Evolutionary conservation across 2,888 invertebrate genomes (phyloP), one percentile per base, ranked within the genome.

Genomic region (Ernsta delagoae): DNA sequence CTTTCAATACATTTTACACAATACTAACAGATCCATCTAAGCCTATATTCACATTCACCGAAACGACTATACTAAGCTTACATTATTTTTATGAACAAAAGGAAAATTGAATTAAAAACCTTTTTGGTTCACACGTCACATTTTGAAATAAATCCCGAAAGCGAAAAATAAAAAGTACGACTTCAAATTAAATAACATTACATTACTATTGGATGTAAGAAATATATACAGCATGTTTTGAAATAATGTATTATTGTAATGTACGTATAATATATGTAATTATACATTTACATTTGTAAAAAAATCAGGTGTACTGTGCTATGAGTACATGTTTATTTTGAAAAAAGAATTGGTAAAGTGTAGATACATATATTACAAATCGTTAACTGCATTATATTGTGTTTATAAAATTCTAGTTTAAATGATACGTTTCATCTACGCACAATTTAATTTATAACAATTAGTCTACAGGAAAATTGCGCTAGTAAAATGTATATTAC

Each of bases 31-130:
- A 59, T 65, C 12, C 66, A 54, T 41, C 43, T 60, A 66, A 59
- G 39, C 16, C 54, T 66, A 66, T 54, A 66, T 66, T 43, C 60
- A 60, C 60, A 60, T 53, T 54, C 12, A 60, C 12, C 65, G 43
- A 66, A n/a, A 39, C 59, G 9, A 11, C 65, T 65, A 65, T 48
- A 59, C 36, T 48, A 65, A 65, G 11, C 31, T 57, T 65, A 65
- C 45, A 59, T 48, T n/a, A 48, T 31, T 4, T 65, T 59, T 59
- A 48, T 11, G 39, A 11, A 39, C 11, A 12, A 24, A 50, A 50
- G 8, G 24, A 8, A 59, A 48, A 36, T 34, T n/a, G 9, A 16
- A 48, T 45, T 1, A 31, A 24, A 45, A 59, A 11, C n/a, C n/a
- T n/a, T 59, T 65, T 65, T 59, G 12, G 50, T 53, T 59, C 16